Evolutionary conservation across 2,888 invertebrate genomes (phyloP).

Genomic region (Mesochorus sp.): DNA sequence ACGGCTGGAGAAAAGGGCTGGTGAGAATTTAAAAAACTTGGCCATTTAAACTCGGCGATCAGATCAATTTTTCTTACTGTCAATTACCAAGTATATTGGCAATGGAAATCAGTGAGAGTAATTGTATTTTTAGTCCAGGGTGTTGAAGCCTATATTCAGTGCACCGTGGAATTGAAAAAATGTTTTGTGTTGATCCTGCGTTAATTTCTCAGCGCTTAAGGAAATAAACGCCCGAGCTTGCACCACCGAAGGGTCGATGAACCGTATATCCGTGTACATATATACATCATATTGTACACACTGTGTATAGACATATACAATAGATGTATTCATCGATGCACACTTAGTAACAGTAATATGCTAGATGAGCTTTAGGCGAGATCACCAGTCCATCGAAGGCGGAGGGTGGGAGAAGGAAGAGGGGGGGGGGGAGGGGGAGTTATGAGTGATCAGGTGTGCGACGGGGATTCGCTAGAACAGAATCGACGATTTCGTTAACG

Average conservation of each 20-base stretch:
- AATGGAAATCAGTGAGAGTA: no score
- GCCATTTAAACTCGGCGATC: no score
- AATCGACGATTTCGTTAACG: constrained; percentile 59
- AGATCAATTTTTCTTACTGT: no score
- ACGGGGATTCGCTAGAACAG: constrained; percentile 66
- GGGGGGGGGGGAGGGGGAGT: constrained; percentile 45
- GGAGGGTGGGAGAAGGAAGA: neutral
- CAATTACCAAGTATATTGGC: no score
- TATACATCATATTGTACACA: neutral
- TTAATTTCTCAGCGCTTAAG: constrained; percentile 33
- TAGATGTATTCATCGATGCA: neutral
- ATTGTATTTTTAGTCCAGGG: constrained; percentile 27
- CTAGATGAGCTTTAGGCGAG: neutral
- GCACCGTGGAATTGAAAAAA: neutral
- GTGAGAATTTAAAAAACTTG: no score
- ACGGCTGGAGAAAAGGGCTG: no score
- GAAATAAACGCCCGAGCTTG: constrained; percentile 13
- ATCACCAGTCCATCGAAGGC: neutral
- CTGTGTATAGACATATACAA: no score
- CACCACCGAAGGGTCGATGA: constrained; percentile 8
- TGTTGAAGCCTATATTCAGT: constrained; percentile 40
- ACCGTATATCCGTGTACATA: neutral
- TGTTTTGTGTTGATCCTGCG: constrained; percentile 6
- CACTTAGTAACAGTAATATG: neutral
- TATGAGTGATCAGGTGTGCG: constrained; percentile 76